These are phyloP conservation scores for Mormyrus lacerda DNA, from an alignment of 2,113 vertebrate species.

Conservation along the genomic window DNA sequence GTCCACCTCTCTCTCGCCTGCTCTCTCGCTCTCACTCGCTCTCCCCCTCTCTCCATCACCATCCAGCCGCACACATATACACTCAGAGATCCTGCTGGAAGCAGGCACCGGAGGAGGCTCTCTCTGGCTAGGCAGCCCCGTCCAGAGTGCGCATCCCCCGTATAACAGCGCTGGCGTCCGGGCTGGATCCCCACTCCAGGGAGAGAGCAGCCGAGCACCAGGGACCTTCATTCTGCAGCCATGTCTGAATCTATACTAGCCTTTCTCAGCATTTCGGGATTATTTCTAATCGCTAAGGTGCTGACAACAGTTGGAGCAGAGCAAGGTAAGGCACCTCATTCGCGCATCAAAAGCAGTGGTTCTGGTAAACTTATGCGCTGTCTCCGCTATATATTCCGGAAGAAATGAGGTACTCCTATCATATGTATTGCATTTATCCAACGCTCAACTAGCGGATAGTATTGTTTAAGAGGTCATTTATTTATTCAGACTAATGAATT, in stretches of 20 bases:
- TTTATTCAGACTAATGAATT: not conserved
- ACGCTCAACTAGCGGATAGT: not conserved
- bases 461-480: not conserved
- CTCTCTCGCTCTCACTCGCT: not conserved
- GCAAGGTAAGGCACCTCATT: conserved; percentile 34
- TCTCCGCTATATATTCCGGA: not conserved
- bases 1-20: conserved; percentile 30
- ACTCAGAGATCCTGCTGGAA: conserved; percentile 57
- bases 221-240: conserved; percentile 60
- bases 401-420: not conserved
- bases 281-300: conserved; percentile 70
- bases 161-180: conserved; percentile 57
- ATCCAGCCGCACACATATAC: conserved; percentile 43
- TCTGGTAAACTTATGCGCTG: not conserved
- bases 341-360: not conserved
- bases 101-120: conserved; percentile 55
- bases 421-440: not conserved
- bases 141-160: conserved; percentile 60
- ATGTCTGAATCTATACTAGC: conserved; percentile 81
- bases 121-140: conserved; percentile 58
- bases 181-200: conserved; percentile 47
- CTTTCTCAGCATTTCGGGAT: conserved; percentile 80
- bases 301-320: conserved; percentile 44
- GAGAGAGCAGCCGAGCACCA: conserved; percentile 52
- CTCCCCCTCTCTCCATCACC: conserved; percentile 35